Evolutionary conservation across 2,888 invertebrate species (phyloP).

Genomic region (Electrophaes corylata): DNA sequence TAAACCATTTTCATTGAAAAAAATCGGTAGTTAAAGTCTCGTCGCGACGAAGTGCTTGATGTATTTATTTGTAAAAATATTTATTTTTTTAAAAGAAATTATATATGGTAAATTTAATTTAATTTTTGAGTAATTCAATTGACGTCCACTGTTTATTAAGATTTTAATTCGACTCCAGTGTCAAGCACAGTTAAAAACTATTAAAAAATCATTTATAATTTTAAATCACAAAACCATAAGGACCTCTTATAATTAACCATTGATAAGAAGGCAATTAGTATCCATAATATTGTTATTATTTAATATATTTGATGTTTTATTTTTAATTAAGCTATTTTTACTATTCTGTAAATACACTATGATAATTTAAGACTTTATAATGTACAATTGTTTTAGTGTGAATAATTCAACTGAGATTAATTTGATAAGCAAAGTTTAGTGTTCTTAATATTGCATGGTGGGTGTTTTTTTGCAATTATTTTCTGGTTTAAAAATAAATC

Average conservation of each 20-base stretch:
- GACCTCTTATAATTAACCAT: constrained; percentile 85
- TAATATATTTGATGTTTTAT: constrained; percentile 85
- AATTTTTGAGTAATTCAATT: constrained; percentile 32
- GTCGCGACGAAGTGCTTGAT: constrained; percentile 63
- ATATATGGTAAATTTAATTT: constrained; percentile 34
- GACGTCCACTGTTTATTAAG: constrained; percentile 49
- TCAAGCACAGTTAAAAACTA: constrained; percentile 58
- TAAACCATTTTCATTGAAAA: constrained; percentile 50
- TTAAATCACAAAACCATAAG: constrained; percentile 82
- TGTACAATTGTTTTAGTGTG: constrained; percentile 85
- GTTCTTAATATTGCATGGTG: constrained; percentile 60
- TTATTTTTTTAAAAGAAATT: constrained; percentile 29
- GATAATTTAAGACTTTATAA: constrained; percentile 79
- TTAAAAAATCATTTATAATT: constrained; percentile 54
- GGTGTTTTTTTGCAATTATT: constrained; percentile 68
- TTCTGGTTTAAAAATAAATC: constrained; percentile 52
- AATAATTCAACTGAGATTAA: constrained; percentile 80
- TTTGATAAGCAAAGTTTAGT: constrained; percentile 70
- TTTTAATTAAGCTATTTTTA: constrained; percentile 79
- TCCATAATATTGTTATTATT: constrained; percentile 82
- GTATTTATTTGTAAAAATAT: constrained; percentile 41
- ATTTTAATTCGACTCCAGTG: constrained; percentile 38
- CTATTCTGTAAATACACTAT: constrained; percentile 80
- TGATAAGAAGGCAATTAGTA: constrained; percentile 84
- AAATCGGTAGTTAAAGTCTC: constrained; percentile 49